Evolutionary conservation across 1,140 invertebrate species (phyloP).

Genomic region (Drosophila sp.): DNA sequence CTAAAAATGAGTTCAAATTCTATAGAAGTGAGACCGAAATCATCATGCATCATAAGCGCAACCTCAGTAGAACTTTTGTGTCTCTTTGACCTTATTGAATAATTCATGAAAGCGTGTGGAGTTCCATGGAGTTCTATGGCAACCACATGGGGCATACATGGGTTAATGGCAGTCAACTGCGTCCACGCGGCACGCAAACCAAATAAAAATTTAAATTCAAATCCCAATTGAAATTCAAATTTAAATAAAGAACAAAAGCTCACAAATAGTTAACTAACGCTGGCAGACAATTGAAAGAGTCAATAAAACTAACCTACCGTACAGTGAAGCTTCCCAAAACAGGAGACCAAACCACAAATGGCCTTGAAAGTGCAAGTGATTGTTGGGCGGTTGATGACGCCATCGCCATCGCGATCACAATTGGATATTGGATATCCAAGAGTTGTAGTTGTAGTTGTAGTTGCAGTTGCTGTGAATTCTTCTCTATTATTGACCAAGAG

Average conservation of each 20-base stretch:
- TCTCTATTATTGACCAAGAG: constrained; percentile 41
- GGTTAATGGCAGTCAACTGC: constrained; percentile 73
- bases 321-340: constrained; percentile 43
- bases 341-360: constrained; percentile 40
- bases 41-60: constrained; percentile 54
- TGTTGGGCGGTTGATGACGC: constrained; percentile 48
- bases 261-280: constrained; percentile 10
- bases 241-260: constrained; percentile 74
- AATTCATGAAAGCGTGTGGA: constrained; percentile 57
- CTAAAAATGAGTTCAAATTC: constrained; percentile 30
- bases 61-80: constrained; percentile 25
- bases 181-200: constrained; percentile 70
- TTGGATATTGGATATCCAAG: no score
- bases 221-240: constrained; percentile 48
- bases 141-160: constrained; percentile 43
- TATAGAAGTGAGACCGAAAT: constrained; percentile 44
- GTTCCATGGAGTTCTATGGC: constrained; percentile 6
- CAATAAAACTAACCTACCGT: constrained; percentile 81
- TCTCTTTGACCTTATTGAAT: constrained; percentile 77
- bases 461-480: not conserved
- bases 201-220: constrained; percentile 53
- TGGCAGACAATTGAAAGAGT: constrained; percentile 45
- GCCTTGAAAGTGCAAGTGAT: constrained; percentile 78
- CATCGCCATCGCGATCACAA: constrained; percentile 21
- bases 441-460: not conserved